A percentile compares a stretch with the other conserved stretches of the same genome.
Evolutionary conservation across 1,140 invertebrate genomes (phyloP).

Genomic region (Papilio polyxenes): DNA sequence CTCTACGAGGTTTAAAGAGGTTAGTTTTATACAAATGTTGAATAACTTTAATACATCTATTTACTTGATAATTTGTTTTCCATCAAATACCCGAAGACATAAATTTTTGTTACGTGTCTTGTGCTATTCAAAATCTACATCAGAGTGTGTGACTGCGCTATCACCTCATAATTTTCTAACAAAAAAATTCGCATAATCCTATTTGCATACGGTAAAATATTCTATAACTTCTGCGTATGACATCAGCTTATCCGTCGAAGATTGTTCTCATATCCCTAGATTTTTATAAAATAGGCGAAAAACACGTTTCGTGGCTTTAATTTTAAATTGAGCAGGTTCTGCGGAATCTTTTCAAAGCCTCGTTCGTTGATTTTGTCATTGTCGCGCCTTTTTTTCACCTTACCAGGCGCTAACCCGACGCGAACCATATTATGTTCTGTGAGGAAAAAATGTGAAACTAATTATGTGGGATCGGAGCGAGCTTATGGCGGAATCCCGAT

Average conservation of each 20-base stretch:
- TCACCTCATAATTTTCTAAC: not conserved
- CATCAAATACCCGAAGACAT: too few relatives aligned
- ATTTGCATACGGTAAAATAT: conserved; percentile 53
- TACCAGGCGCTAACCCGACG: conserved; percentile 50
- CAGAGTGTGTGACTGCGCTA: not conserved
- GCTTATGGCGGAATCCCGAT: conserved; percentile 40
- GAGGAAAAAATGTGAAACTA: conserved; percentile 65
- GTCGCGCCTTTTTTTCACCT: conserved; percentile 61
- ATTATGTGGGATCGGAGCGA: conserved; percentile 58
- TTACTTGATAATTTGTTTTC: too few relatives aligned
- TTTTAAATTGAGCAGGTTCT: conserved; percentile 80
- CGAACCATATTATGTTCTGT: conserved; percentile 56
- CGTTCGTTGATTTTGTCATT: conserved; percentile 67
- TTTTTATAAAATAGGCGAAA: conserved; percentile 80
- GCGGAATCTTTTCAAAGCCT: conserved; percentile 73
- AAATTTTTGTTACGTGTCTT: too few relatives aligned
- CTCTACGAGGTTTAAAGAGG: too few relatives aligned
- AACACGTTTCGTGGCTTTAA: conserved; percentile 81
- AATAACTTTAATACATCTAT: too few relatives aligned
- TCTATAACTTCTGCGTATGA: conserved; percentile 59
- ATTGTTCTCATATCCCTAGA: conserved; percentile 76
- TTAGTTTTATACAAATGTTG: too few relatives aligned
- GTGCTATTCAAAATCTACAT: too few relatives aligned
- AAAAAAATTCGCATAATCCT: conserved; percentile 11
- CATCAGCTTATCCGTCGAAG: conserved; percentile 72